Evolutionary conservation across 2,797 vertebrate species (phyloP), one percentile per base, ranked within the genome.

Genomic region (Sardinella longiceps): DNA sequence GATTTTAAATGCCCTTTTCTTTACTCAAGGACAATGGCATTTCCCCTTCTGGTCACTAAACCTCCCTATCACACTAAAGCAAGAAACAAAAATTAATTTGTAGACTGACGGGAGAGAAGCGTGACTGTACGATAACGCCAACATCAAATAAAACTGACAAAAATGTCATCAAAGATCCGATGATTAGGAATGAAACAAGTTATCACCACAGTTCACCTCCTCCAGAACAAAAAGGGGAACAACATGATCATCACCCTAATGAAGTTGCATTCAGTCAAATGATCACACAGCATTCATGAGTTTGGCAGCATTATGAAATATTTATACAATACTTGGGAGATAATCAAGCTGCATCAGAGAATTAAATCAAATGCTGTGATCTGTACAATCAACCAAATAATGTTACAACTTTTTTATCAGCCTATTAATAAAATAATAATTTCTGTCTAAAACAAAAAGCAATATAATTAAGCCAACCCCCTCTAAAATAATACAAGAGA

Each of bases 201-300:
- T 23, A 23, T 77, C 33, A 6, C 37, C 43, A 39, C n/a, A n/a
- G n/a, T 77, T 43, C 5, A 20, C 70, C 18, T 77, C 70, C 37
- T 39, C 37, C 33, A 77, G 33, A 43, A 77, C 70, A 43, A 23
- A 77, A 23, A 43, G 20, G 23, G 23, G 33, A 74, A 77, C 70
- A 77, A 77, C 70, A 77, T 23, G 18, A 77, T 43, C 70, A 77
- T 18, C 18, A 39, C 37, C 37, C 70, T 39, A 43, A 77, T 20
- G 70, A 7, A 77, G 37, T 77, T 77, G 43, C 23, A 77, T 33
- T 77, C 70, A 77, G 70, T 77, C 70, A 77, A 77, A 77, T 77
- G 18, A 77, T 77, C 33, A 74, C 70, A 77, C 15, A 43, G 70
- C 70, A 77, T 77, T 37, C 18, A 43, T 77, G 33, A 7, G 70